Base-by-base conservation (phyloP, 2,888 invertebrate species). In the Unio pictorum region DNA sequence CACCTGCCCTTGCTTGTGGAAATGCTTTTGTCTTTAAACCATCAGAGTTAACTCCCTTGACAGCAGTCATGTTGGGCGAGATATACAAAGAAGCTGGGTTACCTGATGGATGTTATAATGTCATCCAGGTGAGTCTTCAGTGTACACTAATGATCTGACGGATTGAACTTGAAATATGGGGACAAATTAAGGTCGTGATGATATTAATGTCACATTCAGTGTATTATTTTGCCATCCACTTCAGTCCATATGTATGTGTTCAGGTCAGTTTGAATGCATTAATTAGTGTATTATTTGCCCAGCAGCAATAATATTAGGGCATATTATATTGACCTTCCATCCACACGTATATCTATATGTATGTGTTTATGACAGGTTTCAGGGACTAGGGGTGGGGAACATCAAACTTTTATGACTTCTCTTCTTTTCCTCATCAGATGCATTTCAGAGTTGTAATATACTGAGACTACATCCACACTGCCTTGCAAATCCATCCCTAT, bases 21-120 rank as follows among this genome's bases (percentile, higher is more conserved):
- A 92, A 92, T 78, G 86, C 92, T 3, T 86, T 93, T 75, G 91
- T 93, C 20, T 92, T 91, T 83, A 92, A 92, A 81, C 93, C 93
- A 17, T 92, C 92, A 17, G 92, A 91, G 58, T 88, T 92, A 59
- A 92, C 92, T 0, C 92, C 93, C 0, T 84, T 91, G 3, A 91
- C 92, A 17, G 91, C 92, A 28, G 90, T 92, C 26, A 84, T 91
- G 74, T 83, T 93, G 68, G 92, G 90, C 1, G 92, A 92, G 81
- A 86, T 92, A n/a, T 89, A 92, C 68, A 84, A 86, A 8, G 89
- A 90, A 72, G 91, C 91, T 65, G 92, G 92, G 1, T 76, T 92
- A 15, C 92, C 92, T 15, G 85, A 90, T 72, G 92, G 92, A 17
- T 90, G 91, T 61, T 91, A 90, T 78, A 92, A 92, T 85, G 89